Evolutionary conservation across 2,888 invertebrate species (phyloP).

Genomic region (Eristalis intricaria): DNA sequence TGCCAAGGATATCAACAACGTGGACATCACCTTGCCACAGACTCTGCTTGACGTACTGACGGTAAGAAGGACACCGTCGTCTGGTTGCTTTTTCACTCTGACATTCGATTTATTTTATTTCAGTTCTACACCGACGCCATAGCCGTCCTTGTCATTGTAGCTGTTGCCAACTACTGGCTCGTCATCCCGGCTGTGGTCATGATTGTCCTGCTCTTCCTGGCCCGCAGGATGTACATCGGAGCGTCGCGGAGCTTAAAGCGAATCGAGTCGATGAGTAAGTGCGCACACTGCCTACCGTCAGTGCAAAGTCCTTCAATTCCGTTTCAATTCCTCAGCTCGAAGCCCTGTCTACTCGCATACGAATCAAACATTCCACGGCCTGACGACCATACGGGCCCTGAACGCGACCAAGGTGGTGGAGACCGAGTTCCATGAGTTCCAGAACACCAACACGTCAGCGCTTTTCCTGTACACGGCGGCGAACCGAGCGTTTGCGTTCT

Average conservation of each 20-base stretch:
- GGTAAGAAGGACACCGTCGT: slow-evolving; percentile 78
- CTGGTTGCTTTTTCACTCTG: neutral
- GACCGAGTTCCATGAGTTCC: slow-evolving; percentile 85
- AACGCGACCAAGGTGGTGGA: slow-evolving; percentile 85
- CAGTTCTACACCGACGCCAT: slow-evolving; percentile 79
- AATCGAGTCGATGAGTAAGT: slow-evolving; percentile 80
- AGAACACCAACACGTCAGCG: slow-evolving; percentile 87
- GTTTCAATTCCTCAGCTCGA: slow-evolving; percentile 83
- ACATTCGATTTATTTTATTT: slow-evolving; percentile 11
- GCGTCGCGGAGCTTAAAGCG: slow-evolving; percentile 83
- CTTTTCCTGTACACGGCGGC: slow-evolving; percentile 92
- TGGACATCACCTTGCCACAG: slow-evolving; percentile 84
- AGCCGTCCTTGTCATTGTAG: slow-evolving; percentile 85
- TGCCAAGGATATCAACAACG: slow-evolving; percentile 87
- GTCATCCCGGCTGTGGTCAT: slow-evolving; percentile 84
- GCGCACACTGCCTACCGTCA: neutral
- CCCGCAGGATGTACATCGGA: slow-evolving; percentile 83
- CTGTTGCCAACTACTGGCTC: slow-evolving; percentile 85
- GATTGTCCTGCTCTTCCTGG: slow-evolving; percentile 83
- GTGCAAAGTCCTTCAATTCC: neutral
- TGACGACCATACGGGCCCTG: slow-evolving; percentile 89
- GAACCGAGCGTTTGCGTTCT: slow-evolving; percentile 95
- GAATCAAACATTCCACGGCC: slow-evolving; percentile 88
- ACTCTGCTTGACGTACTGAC: slow-evolving; percentile 84
- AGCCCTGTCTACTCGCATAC: slow-evolving; percentile 91